Evolutionary conservation across 2,888 invertebrate genomes (phyloP), one percentile per base, ranked within the genome.

Genomic region (Crioceris asparagi): DNA sequence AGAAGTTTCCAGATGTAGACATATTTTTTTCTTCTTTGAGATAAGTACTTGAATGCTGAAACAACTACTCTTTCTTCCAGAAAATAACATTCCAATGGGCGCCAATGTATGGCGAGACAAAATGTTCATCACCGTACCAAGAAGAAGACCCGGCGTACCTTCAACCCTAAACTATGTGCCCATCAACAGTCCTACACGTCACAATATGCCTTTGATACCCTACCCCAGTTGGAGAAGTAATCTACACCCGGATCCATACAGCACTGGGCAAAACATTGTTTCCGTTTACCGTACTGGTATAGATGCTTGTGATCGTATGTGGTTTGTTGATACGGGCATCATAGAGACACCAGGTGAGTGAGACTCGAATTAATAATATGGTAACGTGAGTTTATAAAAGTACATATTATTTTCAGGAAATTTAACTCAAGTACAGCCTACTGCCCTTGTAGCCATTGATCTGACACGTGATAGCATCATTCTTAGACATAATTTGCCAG

Each of bases 281-380:
- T 84, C 79, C 0, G 79, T 83, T 3, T 84, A 84, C 56, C 67
- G 86, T 29, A 73, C 81, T 1, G 68, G 72, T 8, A 72, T 79
- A 0, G 87, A 87, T 55, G 59, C 62, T 2, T 87, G 85, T 48
- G 75, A 78, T 29, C 64, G 85, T 4, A 65, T 87, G 2, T 87
- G 86, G 86, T 78, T 82, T 54, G 72, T 85, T 1, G 86, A 86
- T 52, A 81, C 82, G 0, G 86, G 86, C 2, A 58, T 78, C 23
- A 57, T 80, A 36, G 81, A 84, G 56, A 71, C 77, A 51, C 72
- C 77, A 34, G 71, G 82, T 72, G 59, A 67, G 54, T 6, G 7
- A 7, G 21, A 7, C 21, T 21, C 21, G 10, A 7, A 7, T 21
- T 21, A 7, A 7, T 7, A 21, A 7, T 21, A 7, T 21, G 10